Conservation (phyloP, 2,113 vertebrate genomes). For the Lepus americanus region DNA sequence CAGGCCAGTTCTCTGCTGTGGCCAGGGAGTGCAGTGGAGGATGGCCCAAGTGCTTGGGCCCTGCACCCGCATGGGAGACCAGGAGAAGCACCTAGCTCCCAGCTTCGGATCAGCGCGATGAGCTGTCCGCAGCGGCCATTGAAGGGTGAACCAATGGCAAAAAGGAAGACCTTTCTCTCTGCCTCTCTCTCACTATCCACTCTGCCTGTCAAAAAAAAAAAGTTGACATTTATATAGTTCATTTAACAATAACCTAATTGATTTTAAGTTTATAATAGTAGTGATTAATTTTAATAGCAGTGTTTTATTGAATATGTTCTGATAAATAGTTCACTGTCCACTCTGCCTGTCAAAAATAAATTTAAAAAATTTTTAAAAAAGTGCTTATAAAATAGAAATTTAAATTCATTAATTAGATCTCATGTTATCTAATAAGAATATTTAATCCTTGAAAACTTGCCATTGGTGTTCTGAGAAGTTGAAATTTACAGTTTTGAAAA, state of each 20-base stretch:
- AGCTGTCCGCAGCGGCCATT: too few species aligned
- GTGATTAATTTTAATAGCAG: slow-evolving; percentile 30
- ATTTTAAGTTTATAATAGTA: slow-evolving; percentile 15
- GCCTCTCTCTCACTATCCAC: too few species aligned
- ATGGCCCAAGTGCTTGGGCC: too few species aligned
- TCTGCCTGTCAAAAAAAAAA: neutral
- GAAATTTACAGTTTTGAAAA: slow-evolving; percentile 38
- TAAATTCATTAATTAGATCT: slow-evolving; percentile 12
- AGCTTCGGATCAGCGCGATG: too few species aligned
- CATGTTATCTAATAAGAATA: neutral
- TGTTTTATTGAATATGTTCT: slow-evolving; percentile 43
- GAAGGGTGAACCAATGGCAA: too few species aligned
- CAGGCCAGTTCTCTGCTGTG: too few species aligned
- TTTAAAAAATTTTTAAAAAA: too few species aligned
- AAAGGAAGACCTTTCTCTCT: too few species aligned
- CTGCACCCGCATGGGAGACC: too few species aligned
- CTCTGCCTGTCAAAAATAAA: too few species aligned
- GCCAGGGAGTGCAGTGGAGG: too few species aligned
- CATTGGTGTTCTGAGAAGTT: slow-evolving; percentile 33
- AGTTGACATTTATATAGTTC: slow-evolving; percentile 4
- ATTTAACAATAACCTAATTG: slow-evolving; percentile 39
- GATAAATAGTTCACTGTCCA: neutral
- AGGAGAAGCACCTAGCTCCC: too few species aligned
- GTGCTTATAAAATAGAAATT: neutral
- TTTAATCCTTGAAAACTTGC: neutral